These are phyloP conservation scores for Tipula confusa DNA, from an alignment of 2,888 invertebrate species.

Conservation along the genomic window DNA sequence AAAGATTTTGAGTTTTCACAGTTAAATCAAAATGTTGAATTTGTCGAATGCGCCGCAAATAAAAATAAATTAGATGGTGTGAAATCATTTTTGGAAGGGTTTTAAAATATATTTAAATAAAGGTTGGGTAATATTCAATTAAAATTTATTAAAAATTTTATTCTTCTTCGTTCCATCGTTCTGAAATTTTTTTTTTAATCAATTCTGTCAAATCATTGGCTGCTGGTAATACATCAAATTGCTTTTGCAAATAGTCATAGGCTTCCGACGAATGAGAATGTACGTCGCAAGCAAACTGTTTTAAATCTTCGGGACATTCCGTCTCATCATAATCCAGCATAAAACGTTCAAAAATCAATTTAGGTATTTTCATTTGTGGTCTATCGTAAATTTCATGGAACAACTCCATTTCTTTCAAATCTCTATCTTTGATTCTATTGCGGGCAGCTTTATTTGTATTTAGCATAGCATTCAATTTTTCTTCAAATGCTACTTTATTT, in stretches of 20 bases:
- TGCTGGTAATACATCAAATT: not conserved
- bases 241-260: not conserved
- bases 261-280: not conserved
- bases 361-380: not conserved
- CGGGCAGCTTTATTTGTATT: not conserved
- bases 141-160: not conserved
- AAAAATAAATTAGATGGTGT: conserved; percentile 56
- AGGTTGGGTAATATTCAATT: not conserved
- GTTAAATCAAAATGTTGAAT: conserved; percentile 63
- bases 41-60: conserved; percentile 63
- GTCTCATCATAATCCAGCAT: not conserved
- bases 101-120: not conserved
- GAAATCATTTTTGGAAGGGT: not conserved
- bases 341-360: conserved; percentile 5
- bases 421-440: not conserved
- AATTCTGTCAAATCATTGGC: not conserved
- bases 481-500: not conserved
- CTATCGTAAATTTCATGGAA: not conserved
- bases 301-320: not conserved
- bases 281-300: not conserved
- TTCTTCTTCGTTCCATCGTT: not conserved
- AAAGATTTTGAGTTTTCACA: conserved; percentile 82
- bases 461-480: not conserved
- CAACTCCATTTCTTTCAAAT: not conserved
- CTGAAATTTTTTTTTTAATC: not conserved